Evolutionary conservation across 2,113 vertebrate species (phyloP), one percentile per base, ranked within the genome.

Genomic region (Plestiodon gilberti): DNA sequence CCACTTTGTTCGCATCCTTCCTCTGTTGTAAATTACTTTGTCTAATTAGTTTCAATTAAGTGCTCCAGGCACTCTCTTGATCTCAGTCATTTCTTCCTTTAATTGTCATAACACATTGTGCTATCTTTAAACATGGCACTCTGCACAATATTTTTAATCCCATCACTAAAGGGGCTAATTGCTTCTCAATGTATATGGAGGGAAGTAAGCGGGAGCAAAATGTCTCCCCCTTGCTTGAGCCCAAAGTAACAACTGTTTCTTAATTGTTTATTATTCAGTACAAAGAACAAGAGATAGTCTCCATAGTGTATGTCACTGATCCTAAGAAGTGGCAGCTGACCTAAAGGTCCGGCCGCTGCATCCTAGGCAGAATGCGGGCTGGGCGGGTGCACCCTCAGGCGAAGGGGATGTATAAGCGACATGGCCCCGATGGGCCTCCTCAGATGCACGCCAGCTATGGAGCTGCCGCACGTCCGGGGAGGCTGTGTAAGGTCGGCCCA

Each of bases 41-140:
- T 73, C 87, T 94, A 94, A 93, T 95, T 94, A 92, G 90, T 93
- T 91, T 75, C 90, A 93, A 94, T 94, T 89, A 94, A 91, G 78
- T 84, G 85, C 78, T 91, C 86, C 2, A 23, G 86, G 89, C 90
- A 91, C 76, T 91, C 78, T 91, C 91, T 90, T 0, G 3, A 94
- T 91, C 89, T 89, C 89, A 77, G 73, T 84, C 90, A 87, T 91
- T 80, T 91, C 65, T 90, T 90, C 84, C 71, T 91, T 93, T 91
- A 92, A 93, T 95, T 91, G 83, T 84, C 78, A 69, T 81, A 84
- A 88, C 78, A 78, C 81, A 25, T 67, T 79, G 88, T 89, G 70
- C 81, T 62, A 81, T 81, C 84, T 92, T 82, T 92, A 91, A 87
- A 87, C 75, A 86, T 74, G 78, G 61, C 70, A 88, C 70, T 94